A percentile compares a stretch with the other conserved stretches of the same genome.
phyloP scores from a whole-genome alignment of 2,797 vertebrate species.

The Lycodopsis pacificus region DNA sequence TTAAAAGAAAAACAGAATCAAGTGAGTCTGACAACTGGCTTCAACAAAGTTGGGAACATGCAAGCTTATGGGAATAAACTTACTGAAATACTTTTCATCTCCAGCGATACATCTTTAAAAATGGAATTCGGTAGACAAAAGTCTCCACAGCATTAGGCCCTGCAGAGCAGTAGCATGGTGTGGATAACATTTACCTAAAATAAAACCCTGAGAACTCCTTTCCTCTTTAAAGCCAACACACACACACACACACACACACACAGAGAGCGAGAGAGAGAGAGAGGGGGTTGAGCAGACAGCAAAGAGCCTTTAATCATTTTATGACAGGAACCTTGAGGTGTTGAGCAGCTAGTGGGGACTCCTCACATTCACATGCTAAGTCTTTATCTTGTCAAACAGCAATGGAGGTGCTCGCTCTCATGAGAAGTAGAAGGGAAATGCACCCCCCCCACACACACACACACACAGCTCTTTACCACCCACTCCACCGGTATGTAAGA shows the following conservation, averaged over 20 bases:
- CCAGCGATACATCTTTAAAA: background rate
- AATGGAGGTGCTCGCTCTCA: conserved; percentile 65
- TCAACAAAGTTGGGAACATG: background rate
- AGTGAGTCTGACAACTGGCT: background rate
- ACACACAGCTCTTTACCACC: background rate
- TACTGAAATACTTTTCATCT: background rate
- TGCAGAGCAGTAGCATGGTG: background rate
- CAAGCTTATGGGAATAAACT: background rate
- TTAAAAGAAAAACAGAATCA: conserved; percentile 10
- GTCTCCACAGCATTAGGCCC: conserved; percentile 23
- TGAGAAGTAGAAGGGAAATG: conserved; percentile 41
- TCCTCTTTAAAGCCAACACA: conserved; percentile 44
- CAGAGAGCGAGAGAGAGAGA: background rate
- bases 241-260: conserved; percentile 16
- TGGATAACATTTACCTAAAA: conserved; percentile 31
- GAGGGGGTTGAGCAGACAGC: conserved; percentile 57
- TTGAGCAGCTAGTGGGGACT: conserved; percentile 84
- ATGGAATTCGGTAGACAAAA: conserved; percentile 18
- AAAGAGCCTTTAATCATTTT: conserved; percentile 91
- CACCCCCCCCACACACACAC: background rate
- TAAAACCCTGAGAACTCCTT: conserved; percentile 39
- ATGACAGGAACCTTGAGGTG: conserved; percentile 95
- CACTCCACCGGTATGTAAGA: conserved; percentile 20
- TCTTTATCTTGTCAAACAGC: conserved; percentile 90
- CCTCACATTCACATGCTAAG: conserved; percentile 84